Evolutionary conservation across 1,140 invertebrate genomes (phyloP).

Genomic region (Neocloeon triangulifer): DNA sequence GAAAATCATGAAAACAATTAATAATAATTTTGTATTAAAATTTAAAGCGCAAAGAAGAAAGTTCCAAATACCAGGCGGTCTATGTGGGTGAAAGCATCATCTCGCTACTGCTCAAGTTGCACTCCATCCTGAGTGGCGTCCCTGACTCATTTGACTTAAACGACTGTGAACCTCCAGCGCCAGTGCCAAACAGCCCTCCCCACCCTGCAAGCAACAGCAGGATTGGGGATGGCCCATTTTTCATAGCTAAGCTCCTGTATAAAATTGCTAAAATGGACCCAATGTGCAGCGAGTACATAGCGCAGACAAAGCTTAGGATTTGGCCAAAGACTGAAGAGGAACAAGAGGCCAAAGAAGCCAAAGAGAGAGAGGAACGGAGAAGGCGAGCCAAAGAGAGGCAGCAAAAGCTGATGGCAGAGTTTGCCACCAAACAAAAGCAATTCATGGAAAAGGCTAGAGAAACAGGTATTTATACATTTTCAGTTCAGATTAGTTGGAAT

Average conservation of each 20-base stretch:
- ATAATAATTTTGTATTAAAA: no score
- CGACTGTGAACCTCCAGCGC: conserved; percentile 16
- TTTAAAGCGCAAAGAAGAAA: no score
- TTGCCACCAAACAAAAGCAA: conserved; percentile 72
- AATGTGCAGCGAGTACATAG: conserved; percentile 34
- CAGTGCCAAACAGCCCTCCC: conserved; percentile 14
- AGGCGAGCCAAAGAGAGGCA: conserved; percentile 71
- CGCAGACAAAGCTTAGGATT: conserved; percentile 37
- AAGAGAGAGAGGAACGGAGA: conserved; percentile 49
- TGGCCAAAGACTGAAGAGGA: conserved; percentile 55
- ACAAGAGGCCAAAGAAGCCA: conserved; percentile 42
- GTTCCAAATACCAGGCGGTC: conserved; percentile 16
- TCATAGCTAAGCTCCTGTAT: conserved; percentile 51
- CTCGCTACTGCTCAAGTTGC: conserved; percentile 74
- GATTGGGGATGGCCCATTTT: conserved; percentile 75
- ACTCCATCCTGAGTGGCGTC: conserved; percentile 65
- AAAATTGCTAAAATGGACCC: conserved; percentile 48
- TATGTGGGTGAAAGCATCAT: conserved; percentile 76
- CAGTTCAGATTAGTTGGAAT: conserved; percentile 7
- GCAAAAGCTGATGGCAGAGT: conserved; percentile 77
- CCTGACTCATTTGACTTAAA: conserved; percentile 52
- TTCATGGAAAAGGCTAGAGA: conserved; percentile 73
- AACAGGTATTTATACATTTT: conserved; percentile 18
- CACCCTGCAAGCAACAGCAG: conserved; percentile 19
- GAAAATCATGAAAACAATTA: no score